Evolutionary conservation across 2,888 invertebrate genomes (phyloP).

Genomic region (Aelia acuminata): DNA sequence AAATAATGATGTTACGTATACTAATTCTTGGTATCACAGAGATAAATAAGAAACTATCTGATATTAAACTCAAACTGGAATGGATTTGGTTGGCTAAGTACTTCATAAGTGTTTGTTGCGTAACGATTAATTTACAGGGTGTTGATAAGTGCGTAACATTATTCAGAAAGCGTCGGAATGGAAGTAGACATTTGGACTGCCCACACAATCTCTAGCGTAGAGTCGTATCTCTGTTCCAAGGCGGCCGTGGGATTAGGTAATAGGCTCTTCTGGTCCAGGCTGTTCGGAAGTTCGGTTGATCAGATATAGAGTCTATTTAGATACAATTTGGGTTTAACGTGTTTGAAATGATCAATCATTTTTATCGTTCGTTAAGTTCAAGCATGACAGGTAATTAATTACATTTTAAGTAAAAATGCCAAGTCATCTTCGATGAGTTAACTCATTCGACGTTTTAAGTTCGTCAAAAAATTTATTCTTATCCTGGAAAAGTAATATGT

Average conservation of each 20-base stretch:
- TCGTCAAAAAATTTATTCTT: too few relatives aligned
- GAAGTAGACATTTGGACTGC: constrained; percentile 20
- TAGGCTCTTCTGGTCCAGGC: neutral
- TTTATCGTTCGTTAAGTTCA: too few relatives aligned
- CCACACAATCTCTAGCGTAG: neutral
- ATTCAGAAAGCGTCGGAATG: constrained; percentile 32
- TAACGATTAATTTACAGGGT: neutral
- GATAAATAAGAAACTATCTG: neutral
- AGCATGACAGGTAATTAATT: too few relatives aligned
- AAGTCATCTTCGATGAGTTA: too few relatives aligned
- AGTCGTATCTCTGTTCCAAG: neutral
- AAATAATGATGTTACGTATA: neutral
- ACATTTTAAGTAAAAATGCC: too few relatives aligned
- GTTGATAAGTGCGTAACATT: constrained; percentile 13
- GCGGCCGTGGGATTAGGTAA: neutral
- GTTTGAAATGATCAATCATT: neutral
- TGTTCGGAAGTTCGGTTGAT: neutral
- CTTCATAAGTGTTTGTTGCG: neutral
- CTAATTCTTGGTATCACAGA: neutral
- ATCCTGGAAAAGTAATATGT: too few relatives aligned
- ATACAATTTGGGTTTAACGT: neutral
- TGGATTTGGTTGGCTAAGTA: neutral
- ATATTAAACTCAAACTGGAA: neutral
- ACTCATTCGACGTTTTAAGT: too few relatives aligned
- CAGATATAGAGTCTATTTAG: neutral